Percentiles rank a stretch among this genome's conserved stretches.
phyloP scores from a whole-genome alignment of 1,140 invertebrate genomes.

The Archegozetes longisetosus region DNA sequence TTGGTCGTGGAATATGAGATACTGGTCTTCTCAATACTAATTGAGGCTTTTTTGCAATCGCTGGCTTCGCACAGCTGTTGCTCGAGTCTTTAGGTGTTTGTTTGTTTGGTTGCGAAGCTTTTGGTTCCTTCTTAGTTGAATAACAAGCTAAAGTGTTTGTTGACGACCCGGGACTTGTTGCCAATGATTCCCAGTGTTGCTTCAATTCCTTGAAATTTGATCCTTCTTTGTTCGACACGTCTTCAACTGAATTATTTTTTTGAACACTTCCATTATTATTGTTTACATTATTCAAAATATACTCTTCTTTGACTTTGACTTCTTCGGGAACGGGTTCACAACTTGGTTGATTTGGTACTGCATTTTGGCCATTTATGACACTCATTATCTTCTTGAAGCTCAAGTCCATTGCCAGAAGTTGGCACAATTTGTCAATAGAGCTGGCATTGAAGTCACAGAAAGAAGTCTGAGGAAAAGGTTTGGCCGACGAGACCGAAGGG shows the following conservation, averaged over 20 bases:
- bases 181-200: conserved; percentile 11
- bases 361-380: conserved; percentile 8
- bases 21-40: not conserved
- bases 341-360: not conserved
- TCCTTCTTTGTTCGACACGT: not conserved
- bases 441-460: not conserved
- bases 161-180: too few species aligned
- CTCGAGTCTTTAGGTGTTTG: too few species aligned
- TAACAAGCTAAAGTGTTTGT: too few species aligned
- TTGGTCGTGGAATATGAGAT: conserved; percentile 3
- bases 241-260: too few species aligned
- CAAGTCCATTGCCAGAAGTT: conserved; percentile 1
- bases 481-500: not conserved
- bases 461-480: not conserved
- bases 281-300: too few species aligned
- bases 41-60: not conserved
- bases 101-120: too few species aligned
- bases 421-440: conserved; percentile 1
- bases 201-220: conserved; percentile 4
- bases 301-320: too few species aligned
- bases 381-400: not conserved
- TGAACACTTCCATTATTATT: too few species aligned
- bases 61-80: not conserved
- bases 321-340: too few species aligned
- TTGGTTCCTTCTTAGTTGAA: too few species aligned